Evolutionary conservation across 2,113 vertebrate species (phyloP).

Genomic region (Grallaria varia): DNA sequence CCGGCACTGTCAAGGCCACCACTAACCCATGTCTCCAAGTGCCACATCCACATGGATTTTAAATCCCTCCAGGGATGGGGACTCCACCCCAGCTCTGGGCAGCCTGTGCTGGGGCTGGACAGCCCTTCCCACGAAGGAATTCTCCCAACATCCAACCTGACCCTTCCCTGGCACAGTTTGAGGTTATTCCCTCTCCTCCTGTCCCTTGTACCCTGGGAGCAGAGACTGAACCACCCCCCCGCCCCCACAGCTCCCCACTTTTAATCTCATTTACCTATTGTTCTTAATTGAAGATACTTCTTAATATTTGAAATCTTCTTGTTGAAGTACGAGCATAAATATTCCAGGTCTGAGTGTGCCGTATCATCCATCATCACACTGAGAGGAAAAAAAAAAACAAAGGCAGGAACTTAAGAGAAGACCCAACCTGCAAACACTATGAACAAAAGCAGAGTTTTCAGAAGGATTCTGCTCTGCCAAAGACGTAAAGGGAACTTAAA

Average conservation of each 20-base stretch:
- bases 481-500: not conserved
- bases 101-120: accelerated
- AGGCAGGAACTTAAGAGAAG: not conserved
- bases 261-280: conserved; percentile 52
- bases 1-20: not conserved
- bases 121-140: not conserved
- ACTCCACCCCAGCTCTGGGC: not conserved
- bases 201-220: not conserved
- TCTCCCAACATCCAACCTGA: accelerated
- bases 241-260: not conserved
- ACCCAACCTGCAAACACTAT: not conserved
- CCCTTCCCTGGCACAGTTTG: accelerated
- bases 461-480: not conserved
- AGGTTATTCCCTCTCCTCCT: not conserved
- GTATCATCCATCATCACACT: not conserved
- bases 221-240: not conserved
- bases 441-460: not conserved
- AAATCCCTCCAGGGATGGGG: accelerated
- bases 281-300: not conserved
- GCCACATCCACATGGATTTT: not conserved
- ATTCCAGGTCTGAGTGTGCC: conserved; percentile 28
- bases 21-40: no score
- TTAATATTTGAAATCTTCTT: conserved; percentile 56
- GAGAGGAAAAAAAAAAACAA: not conserved
- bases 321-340: conserved; percentile 59